Evolutionary conservation across 23 tunicate genomes (phyloP).

Genomic region (Diplosoma virens): DNA sequence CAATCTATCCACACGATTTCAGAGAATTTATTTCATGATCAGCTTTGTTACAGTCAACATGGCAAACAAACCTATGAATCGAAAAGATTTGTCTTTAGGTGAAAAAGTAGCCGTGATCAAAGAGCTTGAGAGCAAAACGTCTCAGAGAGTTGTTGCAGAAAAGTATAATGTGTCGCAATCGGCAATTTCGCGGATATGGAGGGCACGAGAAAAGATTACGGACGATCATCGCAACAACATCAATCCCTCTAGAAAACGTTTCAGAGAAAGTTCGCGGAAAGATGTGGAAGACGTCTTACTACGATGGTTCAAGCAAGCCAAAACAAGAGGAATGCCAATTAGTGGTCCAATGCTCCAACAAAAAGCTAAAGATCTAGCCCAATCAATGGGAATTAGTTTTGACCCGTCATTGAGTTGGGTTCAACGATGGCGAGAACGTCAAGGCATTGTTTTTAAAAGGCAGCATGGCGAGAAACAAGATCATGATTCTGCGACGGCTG

Average conservation of each 20-base stretch:
- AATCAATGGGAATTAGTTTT: conserved; percentile 4
- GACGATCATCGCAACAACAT: conserved; percentile 1
- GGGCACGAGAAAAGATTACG: conserved; percentile 12
- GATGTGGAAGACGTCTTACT: conserved; percentile 12
- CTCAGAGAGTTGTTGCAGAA: conserved; percentile 16
- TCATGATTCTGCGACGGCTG: conserved; percentile 9
- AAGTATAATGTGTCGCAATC: conserved; percentile 15
- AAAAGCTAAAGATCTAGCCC: conserved; percentile 20
- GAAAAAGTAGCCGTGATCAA: conserved; percentile 1
- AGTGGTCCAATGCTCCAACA: conserved; percentile 30
- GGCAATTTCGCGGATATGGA: conserved; percentile 10
- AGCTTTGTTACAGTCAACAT: no score
- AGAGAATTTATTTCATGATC: no score
- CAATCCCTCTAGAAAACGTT: conserved; percentile 18
- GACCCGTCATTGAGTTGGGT: conserved; percentile 26
- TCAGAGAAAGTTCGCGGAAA: not conserved
- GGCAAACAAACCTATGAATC: not conserved
- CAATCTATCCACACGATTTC: no score
- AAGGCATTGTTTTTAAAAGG: conserved; percentile 13
- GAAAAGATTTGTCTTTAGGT: conserved; percentile 1
- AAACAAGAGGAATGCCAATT: conserved; percentile 8
- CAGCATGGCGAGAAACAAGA: conserved; percentile 24
- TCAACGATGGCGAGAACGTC: conserved; percentile 9
- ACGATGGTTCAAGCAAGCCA: conserved; percentile 26
- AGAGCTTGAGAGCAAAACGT: not conserved